phyloP scores from a whole-genome alignment of 2,888 invertebrate genomes.

The Trilocha varians region DNA sequence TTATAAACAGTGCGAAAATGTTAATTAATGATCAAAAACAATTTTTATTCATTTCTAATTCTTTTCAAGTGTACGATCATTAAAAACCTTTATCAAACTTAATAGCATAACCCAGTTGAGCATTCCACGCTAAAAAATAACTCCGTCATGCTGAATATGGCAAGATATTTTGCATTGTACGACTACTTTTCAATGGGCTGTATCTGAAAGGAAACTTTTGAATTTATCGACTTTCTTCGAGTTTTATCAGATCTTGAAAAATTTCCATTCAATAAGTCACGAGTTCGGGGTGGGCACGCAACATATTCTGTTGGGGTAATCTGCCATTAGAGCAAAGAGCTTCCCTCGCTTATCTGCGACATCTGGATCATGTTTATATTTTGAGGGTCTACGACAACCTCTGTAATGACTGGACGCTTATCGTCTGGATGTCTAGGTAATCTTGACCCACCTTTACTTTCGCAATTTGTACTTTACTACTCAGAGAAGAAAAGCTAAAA shows the following conservation, averaged over 20 bases:
- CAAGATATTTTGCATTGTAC: not conserved
- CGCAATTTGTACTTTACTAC: constrained; percentile 35
- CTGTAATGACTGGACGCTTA: constrained; percentile 65
- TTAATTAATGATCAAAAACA: not conserved
- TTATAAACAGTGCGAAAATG: too few species aligned
- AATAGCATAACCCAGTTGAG: not conserved
- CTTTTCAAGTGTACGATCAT: not conserved
- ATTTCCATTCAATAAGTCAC: constrained; percentile 48
- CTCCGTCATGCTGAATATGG: not conserved
- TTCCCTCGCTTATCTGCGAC: constrained; percentile 63
- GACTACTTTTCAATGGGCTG: not conserved
- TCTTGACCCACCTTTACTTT: constrained; percentile 28
- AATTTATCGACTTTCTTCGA: constrained; percentile 3
- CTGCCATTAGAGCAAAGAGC: constrained; percentile 67
- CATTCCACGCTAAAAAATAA: not conserved
- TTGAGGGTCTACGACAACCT: constrained; percentile 66
- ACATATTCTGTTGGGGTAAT: constrained; percentile 56
- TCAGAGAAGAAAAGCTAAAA: constrained; percentile 29
- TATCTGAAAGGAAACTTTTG: not conserved
- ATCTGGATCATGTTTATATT: constrained; percentile 71
- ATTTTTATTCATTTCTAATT: not conserved
- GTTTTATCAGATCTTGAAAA: constrained; percentile 32
- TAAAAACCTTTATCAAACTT: not conserved
- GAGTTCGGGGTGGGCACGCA: constrained; percentile 32
- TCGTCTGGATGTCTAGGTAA: constrained; percentile 64